These are phyloP conservation scores for Hirudo medicinalis DNA, from an alignment of 1,140 invertebrate genomes.

Conservation along the genomic window DNA sequence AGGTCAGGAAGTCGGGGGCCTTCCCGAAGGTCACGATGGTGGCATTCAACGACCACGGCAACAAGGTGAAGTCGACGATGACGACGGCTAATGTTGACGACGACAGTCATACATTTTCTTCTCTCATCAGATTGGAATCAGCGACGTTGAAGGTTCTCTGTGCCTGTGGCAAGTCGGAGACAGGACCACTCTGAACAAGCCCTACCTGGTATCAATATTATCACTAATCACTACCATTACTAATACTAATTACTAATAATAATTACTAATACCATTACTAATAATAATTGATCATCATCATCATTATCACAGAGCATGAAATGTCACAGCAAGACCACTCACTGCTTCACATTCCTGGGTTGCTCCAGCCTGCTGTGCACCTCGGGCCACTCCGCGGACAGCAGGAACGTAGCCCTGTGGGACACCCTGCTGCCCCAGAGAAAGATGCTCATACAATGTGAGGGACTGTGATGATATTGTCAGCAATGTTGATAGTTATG, in stretches of 20 bases:
- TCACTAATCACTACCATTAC: too few species aligned
- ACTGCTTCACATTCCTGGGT: slow-evolving; percentile 92
- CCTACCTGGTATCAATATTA: slow-evolving; percentile 69
- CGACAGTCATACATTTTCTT: slow-evolving; percentile 19
- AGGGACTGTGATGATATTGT: slow-evolving; percentile 11
- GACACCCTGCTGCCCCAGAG: slow-evolving; percentile 89
- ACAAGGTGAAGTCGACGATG: slow-evolving; percentile 51
- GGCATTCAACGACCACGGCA: slow-evolving; percentile 86
- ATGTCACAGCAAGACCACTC: slow-evolving; percentile 91
- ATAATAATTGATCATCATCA: slow-evolving; percentile 6
- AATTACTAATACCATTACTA: not conserved
- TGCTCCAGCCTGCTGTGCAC: slow-evolving; percentile 94
- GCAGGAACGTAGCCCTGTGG: slow-evolving; percentile 95
- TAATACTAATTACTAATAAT: not conserved
- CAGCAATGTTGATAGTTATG: too few species aligned
- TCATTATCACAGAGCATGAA: slow-evolving; percentile 64
- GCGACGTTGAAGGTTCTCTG: slow-evolving; percentile 60
- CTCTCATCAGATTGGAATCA: slow-evolving; percentile 62
- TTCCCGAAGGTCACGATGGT: slow-evolving; percentile 92
- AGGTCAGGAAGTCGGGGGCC: slow-evolving; percentile 71
- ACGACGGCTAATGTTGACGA: not conserved
- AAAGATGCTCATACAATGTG: slow-evolving; percentile 70
- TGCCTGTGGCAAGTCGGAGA: slow-evolving; percentile 75
- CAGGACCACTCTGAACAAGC: slow-evolving; percentile 62
- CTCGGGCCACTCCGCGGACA: slow-evolving; percentile 87